A percentile compares a stretch with the other conserved stretches of the same genome.
Conservation (phyloP, 2,113 vertebrate species). For the Pseudorectes ferrugineus region DNA sequence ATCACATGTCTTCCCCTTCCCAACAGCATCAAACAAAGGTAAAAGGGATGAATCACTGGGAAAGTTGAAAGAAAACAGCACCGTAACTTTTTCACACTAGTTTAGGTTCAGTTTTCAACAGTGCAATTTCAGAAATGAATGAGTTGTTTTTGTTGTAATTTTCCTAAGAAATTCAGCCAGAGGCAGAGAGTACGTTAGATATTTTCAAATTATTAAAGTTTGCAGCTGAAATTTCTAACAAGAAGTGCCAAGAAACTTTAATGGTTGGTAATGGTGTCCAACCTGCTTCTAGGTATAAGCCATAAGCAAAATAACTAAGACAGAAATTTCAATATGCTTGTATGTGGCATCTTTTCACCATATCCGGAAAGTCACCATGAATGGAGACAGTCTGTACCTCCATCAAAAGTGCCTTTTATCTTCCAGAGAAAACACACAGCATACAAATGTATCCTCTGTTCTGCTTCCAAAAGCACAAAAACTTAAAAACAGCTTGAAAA, state of each 20-base stretch:
- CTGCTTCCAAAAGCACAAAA: constrained; percentile 15
- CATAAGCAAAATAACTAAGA: background rate
- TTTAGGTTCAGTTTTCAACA: background rate
- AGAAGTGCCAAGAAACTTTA: background rate
- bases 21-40: background rate
- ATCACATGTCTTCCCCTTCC: background rate
- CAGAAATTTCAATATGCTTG: background rate
- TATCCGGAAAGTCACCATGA: background rate
- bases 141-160: background rate
- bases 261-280: background rate
- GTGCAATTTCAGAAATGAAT: background rate
- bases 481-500: background rate
- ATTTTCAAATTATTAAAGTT: background rate
- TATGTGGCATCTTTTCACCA: background rate
- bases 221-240: background rate
- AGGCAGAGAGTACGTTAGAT: background rate
- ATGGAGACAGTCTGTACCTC: background rate
- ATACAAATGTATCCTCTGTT: background rate
- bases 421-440: background rate
- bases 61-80: background rate
- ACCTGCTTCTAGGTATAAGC: background rate
- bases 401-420: constrained; percentile 32
- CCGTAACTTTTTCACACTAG: background rate
- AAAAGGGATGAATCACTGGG: background rate
- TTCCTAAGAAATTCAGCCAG: background rate